A percentile compares a stretch with the other conserved stretches of the same genome.
These are phyloP conservation scores for Limenitis camilla DNA, from an alignment of 2,888 invertebrate species.

Conservation along the genomic window DNA sequence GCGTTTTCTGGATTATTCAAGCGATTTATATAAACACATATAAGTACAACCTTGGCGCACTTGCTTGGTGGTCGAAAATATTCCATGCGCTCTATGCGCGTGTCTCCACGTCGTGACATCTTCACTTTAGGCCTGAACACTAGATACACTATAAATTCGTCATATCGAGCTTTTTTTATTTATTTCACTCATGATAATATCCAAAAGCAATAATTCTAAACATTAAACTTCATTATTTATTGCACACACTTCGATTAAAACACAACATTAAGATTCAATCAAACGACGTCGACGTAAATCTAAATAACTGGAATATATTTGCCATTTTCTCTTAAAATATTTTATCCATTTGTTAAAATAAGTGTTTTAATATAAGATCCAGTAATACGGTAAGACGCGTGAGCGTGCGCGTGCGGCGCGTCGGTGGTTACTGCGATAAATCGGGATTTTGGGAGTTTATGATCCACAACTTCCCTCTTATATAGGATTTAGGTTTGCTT, in stretches of 20 bases:
- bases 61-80: slow-evolving; percentile 58
- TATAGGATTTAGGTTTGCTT: slow-evolving; percentile 14
- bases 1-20: too few species aligned
- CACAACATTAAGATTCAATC: too few species aligned
- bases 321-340: not conserved
- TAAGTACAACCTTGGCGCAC: slow-evolving; percentile 53
- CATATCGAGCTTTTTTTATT: too few species aligned
- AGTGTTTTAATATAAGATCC: too few species aligned
- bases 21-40: too few species aligned
- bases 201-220: too few species aligned
- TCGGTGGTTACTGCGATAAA: slow-evolving; percentile 21
- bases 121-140: not conserved
- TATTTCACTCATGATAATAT: too few species aligned
- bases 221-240: too few species aligned
- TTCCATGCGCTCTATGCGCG: slow-evolving; percentile 39
- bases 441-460: slow-evolving; percentile 20
- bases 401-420: slow-evolving; percentile 8
- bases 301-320: not conserved
- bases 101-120: slow-evolving; percentile 58
- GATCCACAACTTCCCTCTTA: slow-evolving; percentile 14
- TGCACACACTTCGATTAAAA: too few species aligned
- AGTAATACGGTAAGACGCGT: not conserved
- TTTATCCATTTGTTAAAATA: not conserved
- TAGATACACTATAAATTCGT: too few species aligned
- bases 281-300: too few species aligned